These are phyloP conservation scores for Tenthredo scrophulariae DNA, from an alignment of 2,888 invertebrate species.

Conservation along the genomic window DNA sequence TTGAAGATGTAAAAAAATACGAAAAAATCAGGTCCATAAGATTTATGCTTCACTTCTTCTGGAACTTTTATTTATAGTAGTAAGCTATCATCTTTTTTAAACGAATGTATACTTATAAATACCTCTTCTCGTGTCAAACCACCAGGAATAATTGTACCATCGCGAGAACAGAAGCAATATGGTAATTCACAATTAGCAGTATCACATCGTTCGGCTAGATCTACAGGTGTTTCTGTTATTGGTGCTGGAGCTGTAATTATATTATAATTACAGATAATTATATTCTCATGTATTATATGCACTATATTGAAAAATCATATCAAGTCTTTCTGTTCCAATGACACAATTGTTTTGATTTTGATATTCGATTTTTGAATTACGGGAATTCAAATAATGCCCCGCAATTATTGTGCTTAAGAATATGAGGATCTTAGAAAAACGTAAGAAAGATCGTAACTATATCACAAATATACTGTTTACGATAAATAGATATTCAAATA, in stretches of 20 bases:
- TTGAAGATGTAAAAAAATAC: constrained; percentile 1
- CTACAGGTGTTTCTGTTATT: constrained; percentile 89
- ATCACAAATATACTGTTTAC: background rate
- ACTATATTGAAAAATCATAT: background rate
- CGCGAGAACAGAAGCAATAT: constrained; percentile 95
- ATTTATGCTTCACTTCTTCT: background rate
- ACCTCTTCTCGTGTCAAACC: constrained; percentile 91
- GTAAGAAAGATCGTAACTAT: background rate
- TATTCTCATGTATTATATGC: background rate
- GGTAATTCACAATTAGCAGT: constrained; percentile 88
- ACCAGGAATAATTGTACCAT: constrained; percentile 93
- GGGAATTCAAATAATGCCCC: background rate
- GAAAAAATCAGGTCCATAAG: constrained; percentile 18
- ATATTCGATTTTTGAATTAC: background rate
- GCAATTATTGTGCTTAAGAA: background rate
- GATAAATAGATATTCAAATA: background rate
- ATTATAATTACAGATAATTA: constrained; percentile 25
- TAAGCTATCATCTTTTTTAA: background rate
- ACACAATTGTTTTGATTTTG: background rate
- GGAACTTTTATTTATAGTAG: background rate
- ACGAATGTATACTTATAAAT: constrained; percentile 68
- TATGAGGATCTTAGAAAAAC: background rate
- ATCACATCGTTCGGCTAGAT: constrained; percentile 90
- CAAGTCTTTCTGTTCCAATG: background rate
- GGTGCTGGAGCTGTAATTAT: constrained; percentile 86